Base-by-base conservation (phyloP, 2,113 vertebrate species). In the Anser cygnoides region DNA sequence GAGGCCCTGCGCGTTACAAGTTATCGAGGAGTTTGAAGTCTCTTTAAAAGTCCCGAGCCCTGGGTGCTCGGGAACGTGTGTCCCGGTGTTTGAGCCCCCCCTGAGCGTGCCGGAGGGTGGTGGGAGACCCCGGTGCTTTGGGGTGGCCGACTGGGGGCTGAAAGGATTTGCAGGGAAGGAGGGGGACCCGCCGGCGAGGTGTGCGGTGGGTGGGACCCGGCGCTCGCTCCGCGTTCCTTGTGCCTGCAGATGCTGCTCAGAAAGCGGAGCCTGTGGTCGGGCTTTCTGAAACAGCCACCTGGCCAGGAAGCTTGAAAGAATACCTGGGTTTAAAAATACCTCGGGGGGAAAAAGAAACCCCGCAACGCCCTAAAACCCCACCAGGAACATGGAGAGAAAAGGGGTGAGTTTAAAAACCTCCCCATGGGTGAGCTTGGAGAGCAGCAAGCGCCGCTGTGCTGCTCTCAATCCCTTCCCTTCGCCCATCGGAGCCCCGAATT, bases 1-100 rank as follows among this genome's bases (percentile, higher is more conserved):
- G 3, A 49, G 57, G 39, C 39, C 21, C 78, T 1, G 1, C 6
- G 58, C 10, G 6, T 23, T 16, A 14, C 13, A 49, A 35, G 14
- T 26, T 89, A 10, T 8, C 68, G 4, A 70, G 65, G 68, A 61
- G 43, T 33, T 68, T 11, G 46, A 39, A 29, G 13, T 76, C 58
- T 54, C 54, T n/a, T 31, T 5, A 11, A 17, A 31, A 84, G 31
- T 13, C 52, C 43, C 20, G 20, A 11, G 15, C 37, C 73, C 29
- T 3, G 52, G 31, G 29, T 54, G 37, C 43, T 86, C 43, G 55
- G 8, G 19, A 11, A 0, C 2, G 1, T 0, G 2, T 0, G 0
- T 61, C 81, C 16, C 5, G 20, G 37, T 25, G 72, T 14, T 83
- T 35, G 5, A 72, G 41, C 50, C 43, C 58, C 62, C 28, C 26